phyloP scores from a whole-genome alignment of 2,888 invertebrate species.

The Corbicula japonica region DNA sequence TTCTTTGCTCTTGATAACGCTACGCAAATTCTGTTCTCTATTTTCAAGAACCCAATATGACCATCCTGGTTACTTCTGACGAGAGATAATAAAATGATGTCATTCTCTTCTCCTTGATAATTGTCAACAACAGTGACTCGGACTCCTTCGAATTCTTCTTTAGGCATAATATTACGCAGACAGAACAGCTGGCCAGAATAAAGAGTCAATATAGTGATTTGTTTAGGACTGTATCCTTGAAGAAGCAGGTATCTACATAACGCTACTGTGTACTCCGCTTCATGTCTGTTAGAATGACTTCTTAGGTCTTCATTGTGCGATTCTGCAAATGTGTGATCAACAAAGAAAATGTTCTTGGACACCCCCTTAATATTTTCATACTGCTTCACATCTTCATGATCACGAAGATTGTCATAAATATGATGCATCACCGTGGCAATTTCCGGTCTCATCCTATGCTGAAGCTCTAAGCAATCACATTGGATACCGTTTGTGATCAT shows the following conservation, averaged over 20 bases:
- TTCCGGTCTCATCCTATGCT: conserved; percentile 87
- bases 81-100: conserved; percentile 85
- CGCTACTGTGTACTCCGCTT: conserved; percentile 77
- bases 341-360: conserved; percentile 77
- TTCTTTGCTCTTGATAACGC: conserved; percentile 84
- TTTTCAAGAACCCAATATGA: conserved; percentile 81
- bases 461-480: conserved; percentile 89
- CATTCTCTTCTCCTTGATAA: conserved; percentile 86
- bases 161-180: conserved; percentile 74
- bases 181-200: conserved; percentile 82
- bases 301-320: conserved; percentile 75
- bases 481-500: conserved; percentile 91
- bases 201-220: conserved; percentile 82
- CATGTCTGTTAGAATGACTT: conserved; percentile 79
- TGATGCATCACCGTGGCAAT: conserved; percentile 80
- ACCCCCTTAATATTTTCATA: conserved; percentile 78
- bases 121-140: conserved; percentile 83
- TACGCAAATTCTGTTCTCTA: conserved; percentile 83
- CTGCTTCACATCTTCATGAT: conserved; percentile 74
- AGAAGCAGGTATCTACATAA: conserved; percentile 79
- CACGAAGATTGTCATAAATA: conserved; percentile 70
- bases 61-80: conserved; percentile 84
- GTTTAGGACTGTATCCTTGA: conserved; percentile 79
- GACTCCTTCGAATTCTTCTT: conserved; percentile 75
- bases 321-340: conserved; percentile 78